Base-by-base conservation (phyloP, 2,113 vertebrate species). In the Puntigrus tetrazona region DNA sequence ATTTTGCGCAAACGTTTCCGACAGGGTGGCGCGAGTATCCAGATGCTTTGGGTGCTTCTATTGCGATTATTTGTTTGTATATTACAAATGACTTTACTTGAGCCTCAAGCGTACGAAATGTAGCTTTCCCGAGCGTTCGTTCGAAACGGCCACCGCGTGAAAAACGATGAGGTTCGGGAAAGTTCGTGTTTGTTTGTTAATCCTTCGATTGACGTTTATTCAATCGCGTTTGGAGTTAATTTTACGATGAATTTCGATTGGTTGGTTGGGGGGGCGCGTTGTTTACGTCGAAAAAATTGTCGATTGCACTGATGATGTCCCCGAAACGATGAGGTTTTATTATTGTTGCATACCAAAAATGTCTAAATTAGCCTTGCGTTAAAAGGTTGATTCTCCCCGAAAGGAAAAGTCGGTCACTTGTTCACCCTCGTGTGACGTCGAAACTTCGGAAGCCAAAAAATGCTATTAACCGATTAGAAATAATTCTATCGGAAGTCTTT, bases 241-340 rank as follows among this genome's bases (percentile, higher is more conserved):
- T 81, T 81, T 31, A 22, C 47, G 41, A 3, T 20, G 65, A 34
- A 14, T 20, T 75, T 75, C 7, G 13, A 8, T 65, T 43, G 55
- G 38, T 45, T 25, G 41, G n/a, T n/a, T n/a, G n/a, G n/a, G n/a
- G n/a, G 57, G 22, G 52, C 43, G 38, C 72, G 25, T 55, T 47
- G 81, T 88, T 86, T 86, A 76, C 87, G 81, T 84, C 70, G 43
- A 79, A 75, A 70, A 86, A 45, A 29, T 14, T 63, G 78, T 78
- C 45, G 77, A 85, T 85, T 88, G 87, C 84, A 88, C 87, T 88
- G 84, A 86, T 86, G 77, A 86, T 65, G 72, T 84, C 77, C 87
- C 61, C 84, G 36, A 81, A 78, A 81, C 80, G 50, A 67, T 84
- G 70, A 81, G 78, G 41, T 61, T 84, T 70, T 61, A 52, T 41